Evolutionary conservation across 2,113 vertebrate species (phyloP), one percentile per base, ranked within the genome.

Genomic region (Lasiurus cinereus): DNA sequence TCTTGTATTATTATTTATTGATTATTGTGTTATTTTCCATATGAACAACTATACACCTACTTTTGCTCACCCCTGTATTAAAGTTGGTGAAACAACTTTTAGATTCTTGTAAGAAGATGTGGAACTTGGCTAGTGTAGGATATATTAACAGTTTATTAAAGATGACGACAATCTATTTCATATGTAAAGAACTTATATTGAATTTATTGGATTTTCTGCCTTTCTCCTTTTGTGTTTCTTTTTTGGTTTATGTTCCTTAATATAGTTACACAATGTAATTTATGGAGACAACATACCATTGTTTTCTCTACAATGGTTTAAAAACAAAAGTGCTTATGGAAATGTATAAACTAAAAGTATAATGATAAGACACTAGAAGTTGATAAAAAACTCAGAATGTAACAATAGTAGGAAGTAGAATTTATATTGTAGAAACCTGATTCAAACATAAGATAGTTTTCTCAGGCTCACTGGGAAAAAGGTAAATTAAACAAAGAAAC

Each of bases 251-350:
- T 77, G 16, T 85, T 8, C 48, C 33, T 82, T 8, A 29, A 8
- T 59, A 54, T 33, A 54, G 52, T 66, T 82, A 74, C 5, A 66
- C 10, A 16, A 16, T 82, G 3, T 74, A 73, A 64, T 88, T 82
- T 66, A 33, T 88, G 27, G 54, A 82, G 56, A 54, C 27, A 66
- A 16, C 8, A 46, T 29, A 82, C 22, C 67, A 66, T 11, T 82
- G 4, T 69, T 52, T 88, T 73, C 24, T 66, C 67, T 74, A n/a
- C 21, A 54, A 66, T 74, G 46, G 21, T 54, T 88, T 82, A 46
- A 69, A 74, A 93, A 54, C 52, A 54, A 88, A 93, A 88, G 33
- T 88, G 27, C 56, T 88, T 74, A 46, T 5, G 3, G 46, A 66
- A 82, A 33, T 82, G 67, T 29, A 46, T 88, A 64, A 86, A 46